phyloP scores from a whole-genome alignment of 2,113 vertebrate genomes.

The Tragulus kanchil region DNA sequence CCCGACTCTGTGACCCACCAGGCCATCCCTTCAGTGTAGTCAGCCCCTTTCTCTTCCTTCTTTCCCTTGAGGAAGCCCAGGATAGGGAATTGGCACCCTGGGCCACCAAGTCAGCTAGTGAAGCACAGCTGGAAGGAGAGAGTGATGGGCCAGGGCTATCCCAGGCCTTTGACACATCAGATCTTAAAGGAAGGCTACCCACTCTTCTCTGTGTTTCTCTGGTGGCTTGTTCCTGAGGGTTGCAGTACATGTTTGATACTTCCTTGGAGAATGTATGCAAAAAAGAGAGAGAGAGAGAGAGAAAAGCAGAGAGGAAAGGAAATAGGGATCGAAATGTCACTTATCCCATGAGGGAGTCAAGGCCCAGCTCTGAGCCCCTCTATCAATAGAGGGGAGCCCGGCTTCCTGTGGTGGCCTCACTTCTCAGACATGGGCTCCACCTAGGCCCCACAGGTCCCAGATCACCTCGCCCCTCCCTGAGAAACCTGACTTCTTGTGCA shows the following conservation, averaged over 20 bases:
- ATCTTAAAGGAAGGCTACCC: not conserved
- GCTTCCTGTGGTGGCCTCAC: slow-evolving; percentile 3
- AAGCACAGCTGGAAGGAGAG: not conserved
- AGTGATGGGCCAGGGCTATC: not conserved
- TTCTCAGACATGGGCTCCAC: slow-evolving; percentile 14
- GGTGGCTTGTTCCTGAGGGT: not conserved
- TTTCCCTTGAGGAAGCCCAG: not conserved
- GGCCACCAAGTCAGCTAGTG: not conserved
- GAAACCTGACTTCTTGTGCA: slow-evolving; percentile 42
- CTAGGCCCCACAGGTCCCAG: not conserved
- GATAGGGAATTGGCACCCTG: not conserved
- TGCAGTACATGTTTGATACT: not conserved
- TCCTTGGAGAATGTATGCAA: not conserved
- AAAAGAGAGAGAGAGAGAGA: not conserved
- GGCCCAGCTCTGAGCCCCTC: not conserved
- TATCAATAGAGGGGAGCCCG: not conserved
- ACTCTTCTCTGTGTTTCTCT: not conserved
- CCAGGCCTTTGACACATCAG: not conserved
- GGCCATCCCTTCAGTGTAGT: not conserved
- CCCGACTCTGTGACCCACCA: not conserved
- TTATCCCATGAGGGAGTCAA: not conserved
- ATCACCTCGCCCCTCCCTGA: slow-evolving; percentile 38
- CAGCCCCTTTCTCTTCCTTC: not conserved
- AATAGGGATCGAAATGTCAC: slow-evolving; percentile 37
- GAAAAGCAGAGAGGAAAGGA: not conserved